Base-by-base conservation (phyloP, 64 coral and sea anemone genomes). In the Dendrophyllia cribrosa region DNA sequence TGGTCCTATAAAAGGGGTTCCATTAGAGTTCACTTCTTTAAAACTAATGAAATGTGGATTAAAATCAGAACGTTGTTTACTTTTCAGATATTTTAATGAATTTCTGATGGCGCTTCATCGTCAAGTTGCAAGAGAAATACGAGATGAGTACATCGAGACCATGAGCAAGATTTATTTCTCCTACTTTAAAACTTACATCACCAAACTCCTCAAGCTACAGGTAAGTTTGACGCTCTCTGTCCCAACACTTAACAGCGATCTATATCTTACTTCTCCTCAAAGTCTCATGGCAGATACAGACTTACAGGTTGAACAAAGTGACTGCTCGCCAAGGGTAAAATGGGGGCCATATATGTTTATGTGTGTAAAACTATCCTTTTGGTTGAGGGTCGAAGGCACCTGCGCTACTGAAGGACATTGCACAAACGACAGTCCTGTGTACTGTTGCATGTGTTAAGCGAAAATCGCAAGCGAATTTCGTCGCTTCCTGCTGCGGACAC, bases 151-250 rank as follows among this genome's bases (percentile, higher is more conserved):
- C 43, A 82, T 98, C 26, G 96, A 98, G 76, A 98, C 96, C 0
- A 98, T 98, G 87, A 96, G 96, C 87, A 98, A 98, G 84, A 95
- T 98, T 22, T 98, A 98, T 71, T 98, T 98, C 73, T 95, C 96
- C 4, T 98, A 98, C 83, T 98, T 98, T 72, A 98, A 98, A 62
- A 93, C 89, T 22, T 98, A 98, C 76, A 92, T 98, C 16, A 72
- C 74, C 86, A 98, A 98, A 49, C 76, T 98, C 17, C 76, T 95
- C 11, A 98, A 98, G 59, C 24, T 98, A 46, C 96, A 98, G 87
- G 96, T 93, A 76, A 76, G 24, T 4, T 6, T 20, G 19, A 20
- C 20, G 66, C 0, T 86, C 16, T 22, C 10, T n/a, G 3, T 20
- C 46, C 17, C 6, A 56, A 56, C 7, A 19, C 14, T 19, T 17